A percentile compares a stretch with the other conserved stretches of the same genome.
phyloP scores from a whole-genome alignment of 2,797 vertebrate genomes.

The Ctenopoma kingsleyae region DNA sequence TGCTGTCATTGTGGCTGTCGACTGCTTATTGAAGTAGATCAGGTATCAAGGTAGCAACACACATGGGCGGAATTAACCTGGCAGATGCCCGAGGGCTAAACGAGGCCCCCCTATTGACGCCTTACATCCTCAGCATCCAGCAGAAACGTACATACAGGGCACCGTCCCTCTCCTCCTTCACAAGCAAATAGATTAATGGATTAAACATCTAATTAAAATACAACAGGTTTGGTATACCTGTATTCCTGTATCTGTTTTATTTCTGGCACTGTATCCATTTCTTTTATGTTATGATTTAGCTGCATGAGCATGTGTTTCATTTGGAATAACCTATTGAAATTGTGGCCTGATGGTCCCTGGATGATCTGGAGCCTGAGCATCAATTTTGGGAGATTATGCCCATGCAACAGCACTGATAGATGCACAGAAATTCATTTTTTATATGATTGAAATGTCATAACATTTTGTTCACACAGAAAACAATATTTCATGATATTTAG shows the following conservation, averaged over 20 bases:
- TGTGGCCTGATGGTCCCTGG: neutral
- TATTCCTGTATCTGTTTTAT: neutral
- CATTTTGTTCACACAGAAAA: too few species aligned
- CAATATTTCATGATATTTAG: too few species aligned
- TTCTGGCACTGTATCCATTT: neutral
- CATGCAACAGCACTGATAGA: conserved; percentile 1
- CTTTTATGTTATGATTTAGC: neutral
- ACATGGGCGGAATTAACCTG: conserved; percentile 20
- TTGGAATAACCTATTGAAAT: neutral
- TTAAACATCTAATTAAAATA: neutral
- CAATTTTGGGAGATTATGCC: neutral
- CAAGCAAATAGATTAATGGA: neutral
- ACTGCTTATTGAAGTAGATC: conserved; percentile 12
- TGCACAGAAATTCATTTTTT: too few species aligned
- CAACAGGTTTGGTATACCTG: conserved; percentile 17
- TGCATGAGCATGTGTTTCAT: conserved; percentile 21
- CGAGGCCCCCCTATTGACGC: conserved; percentile 1
- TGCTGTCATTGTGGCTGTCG: conserved; percentile 35
- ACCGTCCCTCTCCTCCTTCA: conserved; percentile 11
- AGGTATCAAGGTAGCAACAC: neutral
- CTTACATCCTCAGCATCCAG: conserved; percentile 35
- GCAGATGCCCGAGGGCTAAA: conserved; percentile 1
- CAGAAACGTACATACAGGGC: conserved; percentile 23
- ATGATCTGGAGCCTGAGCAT: neutral
- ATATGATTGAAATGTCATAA: too few species aligned